Percentiles rank a stretch among this genome's conserved stretches.
These are phyloP conservation scores for Ochropleura leucogaster DNA, from an alignment of 2,888 invertebrate species.

Conservation along the genomic window DNA sequence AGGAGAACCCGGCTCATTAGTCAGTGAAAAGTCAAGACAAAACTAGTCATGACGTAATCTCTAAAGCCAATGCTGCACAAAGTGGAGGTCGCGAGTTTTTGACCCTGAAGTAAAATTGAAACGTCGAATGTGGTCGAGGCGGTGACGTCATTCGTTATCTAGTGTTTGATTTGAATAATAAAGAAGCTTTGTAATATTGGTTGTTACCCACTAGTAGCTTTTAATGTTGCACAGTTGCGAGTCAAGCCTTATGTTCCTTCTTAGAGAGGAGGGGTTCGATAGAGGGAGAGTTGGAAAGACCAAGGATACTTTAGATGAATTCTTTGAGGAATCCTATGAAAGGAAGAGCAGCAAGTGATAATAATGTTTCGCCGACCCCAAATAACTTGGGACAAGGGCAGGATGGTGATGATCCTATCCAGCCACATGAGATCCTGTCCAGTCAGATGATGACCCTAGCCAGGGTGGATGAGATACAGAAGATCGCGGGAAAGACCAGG, in stretches of 20 bases:
- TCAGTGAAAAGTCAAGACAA: neutral
- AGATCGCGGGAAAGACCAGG: neutral
- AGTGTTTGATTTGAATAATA: slow-evolving; percentile 9
- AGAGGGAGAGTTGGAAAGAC: too few species aligned
- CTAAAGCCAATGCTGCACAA: slow-evolving; percentile 56
- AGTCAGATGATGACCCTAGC: neutral
- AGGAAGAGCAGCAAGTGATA: too few species aligned
- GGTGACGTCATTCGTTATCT: slow-evolving; percentile 55
- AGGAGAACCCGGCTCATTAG: too few species aligned
- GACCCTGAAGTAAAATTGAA: slow-evolving; percentile 65
- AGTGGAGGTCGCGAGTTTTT: slow-evolving; percentile 62
- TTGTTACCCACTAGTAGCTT: too few species aligned
- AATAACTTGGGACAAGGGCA: too few species aligned
- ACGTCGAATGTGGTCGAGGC: slow-evolving; percentile 31
- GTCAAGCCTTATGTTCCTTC: too few species aligned
- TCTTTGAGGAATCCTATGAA: too few species aligned
- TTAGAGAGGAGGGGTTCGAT: too few species aligned
- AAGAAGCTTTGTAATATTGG: neutral
- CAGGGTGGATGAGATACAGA: neutral
- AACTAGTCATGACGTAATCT: slow-evolving; percentile 49
- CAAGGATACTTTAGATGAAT: too few species aligned
- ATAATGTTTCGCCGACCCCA: too few species aligned
- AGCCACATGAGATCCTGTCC: neutral
- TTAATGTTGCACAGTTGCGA: too few species aligned
- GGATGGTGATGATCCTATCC: too few species aligned